Conservation (phyloP, 1,140 invertebrate genomes). For the Hormaphis cornu region DNA sequence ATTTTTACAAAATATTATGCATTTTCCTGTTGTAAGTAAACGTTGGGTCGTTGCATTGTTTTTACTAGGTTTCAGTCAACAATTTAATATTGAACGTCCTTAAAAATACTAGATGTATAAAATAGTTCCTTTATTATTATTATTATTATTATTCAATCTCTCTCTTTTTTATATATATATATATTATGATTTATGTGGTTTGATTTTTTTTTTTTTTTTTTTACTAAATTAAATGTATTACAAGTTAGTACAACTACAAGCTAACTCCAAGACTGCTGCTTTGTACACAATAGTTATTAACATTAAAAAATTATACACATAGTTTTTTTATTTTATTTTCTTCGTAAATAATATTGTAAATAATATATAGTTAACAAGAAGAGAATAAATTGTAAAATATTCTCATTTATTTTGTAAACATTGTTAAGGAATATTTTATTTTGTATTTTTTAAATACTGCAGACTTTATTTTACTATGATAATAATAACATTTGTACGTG, state of each 20-base stretch:
- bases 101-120: slow-evolving; percentile 8
- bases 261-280: slow-evolving; percentile 29
- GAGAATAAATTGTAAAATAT: background rate
- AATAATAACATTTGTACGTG: background rate
- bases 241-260: slow-evolving; percentile 25
- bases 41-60: background rate
- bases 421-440: slow-evolving; percentile 23
- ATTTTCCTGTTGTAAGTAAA: background rate
- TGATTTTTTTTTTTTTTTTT: slow-evolving; percentile 4
- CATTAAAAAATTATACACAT: slow-evolving; percentile 12
- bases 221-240: slow-evolving; percentile 21
- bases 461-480: slow-evolving; percentile 26
- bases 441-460: slow-evolving; percentile 20
- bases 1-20: no score
- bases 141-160: background rate
- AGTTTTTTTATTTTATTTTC: slow-evolving; percentile 8
- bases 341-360: slow-evolving; percentile 15
- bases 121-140: slow-evolving; percentile 25
- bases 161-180: background rate
- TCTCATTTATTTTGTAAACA: slow-evolving; percentile 9
- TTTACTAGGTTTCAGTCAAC: background rate
- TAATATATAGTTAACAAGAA: no score
- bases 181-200: background rate
- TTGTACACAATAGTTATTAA: slow-evolving; percentile 18
- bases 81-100: background rate